A percentile compares a stretch with the other conserved stretches of the same genome.
Evolutionary conservation across 2,797 vertebrate genomes (phyloP).

Genomic region (Menidia menidia): DNA sequence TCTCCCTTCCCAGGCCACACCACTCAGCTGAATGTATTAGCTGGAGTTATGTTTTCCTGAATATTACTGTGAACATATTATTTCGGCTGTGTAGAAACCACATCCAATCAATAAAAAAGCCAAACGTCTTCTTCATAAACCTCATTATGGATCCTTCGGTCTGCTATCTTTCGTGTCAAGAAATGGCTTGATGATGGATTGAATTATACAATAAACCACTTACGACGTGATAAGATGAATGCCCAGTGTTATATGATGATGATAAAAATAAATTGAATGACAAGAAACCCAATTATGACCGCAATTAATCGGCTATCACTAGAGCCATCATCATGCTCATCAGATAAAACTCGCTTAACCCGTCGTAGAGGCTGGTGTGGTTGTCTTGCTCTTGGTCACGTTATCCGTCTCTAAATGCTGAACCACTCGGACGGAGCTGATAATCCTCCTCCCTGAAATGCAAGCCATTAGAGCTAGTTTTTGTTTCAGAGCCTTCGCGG

Average conservation of each 20-base stretch:
- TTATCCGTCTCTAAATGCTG: constrained; percentile 35
- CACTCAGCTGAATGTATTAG: constrained; percentile 55
- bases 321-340: constrained; percentile 44
- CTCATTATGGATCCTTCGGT: constrained; percentile 54
- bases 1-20: constrained; percentile 60
- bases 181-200: constrained; percentile 55
- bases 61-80: constrained; percentile 60
- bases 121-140: constrained; percentile 34
- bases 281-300: constrained; percentile 50
- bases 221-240: constrained; percentile 51
- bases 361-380: constrained; percentile 48
- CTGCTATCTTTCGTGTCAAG: constrained; percentile 28
- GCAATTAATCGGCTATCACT: constrained; percentile 59
- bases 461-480: constrained; percentile 24
- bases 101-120: constrained; percentile 59
- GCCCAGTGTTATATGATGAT: constrained; percentile 10
- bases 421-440: constrained; percentile 27
- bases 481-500: constrained; percentile 6
- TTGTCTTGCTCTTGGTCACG: constrained; percentile 35
- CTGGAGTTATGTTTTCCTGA: constrained; percentile 59
- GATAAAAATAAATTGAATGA: constrained; percentile 45
- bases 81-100: constrained; percentile 46
- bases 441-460: constrained; percentile 29
- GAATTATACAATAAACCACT: constrained; percentile 45
- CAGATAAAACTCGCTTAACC: constrained; percentile 43